These are phyloP conservation scores for Sphinx pinastri DNA, from an alignment of 2,888 invertebrate species.

Conservation along the genomic window DNA sequence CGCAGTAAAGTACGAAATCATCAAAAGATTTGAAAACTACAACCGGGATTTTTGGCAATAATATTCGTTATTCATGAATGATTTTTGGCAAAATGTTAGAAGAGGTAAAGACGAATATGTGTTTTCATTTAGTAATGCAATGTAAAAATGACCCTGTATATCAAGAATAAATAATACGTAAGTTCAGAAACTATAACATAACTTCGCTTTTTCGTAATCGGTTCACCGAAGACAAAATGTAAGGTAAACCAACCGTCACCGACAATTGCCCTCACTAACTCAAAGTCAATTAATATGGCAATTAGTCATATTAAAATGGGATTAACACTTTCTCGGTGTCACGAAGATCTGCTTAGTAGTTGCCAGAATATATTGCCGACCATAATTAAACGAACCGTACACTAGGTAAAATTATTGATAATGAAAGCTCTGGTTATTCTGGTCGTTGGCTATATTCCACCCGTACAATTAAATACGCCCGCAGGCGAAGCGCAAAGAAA, in stretches of 20 bases:
- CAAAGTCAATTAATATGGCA: slow-evolving; percentile 63
- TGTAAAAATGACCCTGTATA: too few species aligned
- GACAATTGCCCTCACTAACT: slow-evolving; percentile 38
- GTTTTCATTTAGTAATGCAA: too few species aligned
- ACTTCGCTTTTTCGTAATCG: too few species aligned
- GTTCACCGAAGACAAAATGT: not conserved
- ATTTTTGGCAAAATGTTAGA: too few species aligned
- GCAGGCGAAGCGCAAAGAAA: slow-evolving; percentile 61
- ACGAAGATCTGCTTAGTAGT: slow-evolving; percentile 56
- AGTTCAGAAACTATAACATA: too few species aligned
- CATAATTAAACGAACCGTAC: slow-evolving; percentile 42
- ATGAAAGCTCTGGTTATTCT: slow-evolving; percentile 41
- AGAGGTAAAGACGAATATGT: too few species aligned
- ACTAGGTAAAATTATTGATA: slow-evolving; percentile 2
- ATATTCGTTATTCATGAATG: too few species aligned
- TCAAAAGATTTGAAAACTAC: too few species aligned
- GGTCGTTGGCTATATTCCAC: slow-evolving; percentile 34
- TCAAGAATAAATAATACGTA: too few species aligned
- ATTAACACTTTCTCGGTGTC: slow-evolving; percentile 71
- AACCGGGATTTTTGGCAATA: too few species aligned
- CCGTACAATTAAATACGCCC: slow-evolving; percentile 63
- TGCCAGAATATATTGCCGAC: slow-evolving; percentile 46
- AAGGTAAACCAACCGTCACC: slow-evolving; percentile 9
- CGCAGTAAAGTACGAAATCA: too few species aligned
- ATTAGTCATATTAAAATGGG: slow-evolving; percentile 77